Percentiles rank a stretch among this genome's conserved stretches.
These are phyloP conservation scores for Arizona elegans DNA, from an alignment of 2,113 vertebrate genomes.

Conservation along the genomic window DNA sequence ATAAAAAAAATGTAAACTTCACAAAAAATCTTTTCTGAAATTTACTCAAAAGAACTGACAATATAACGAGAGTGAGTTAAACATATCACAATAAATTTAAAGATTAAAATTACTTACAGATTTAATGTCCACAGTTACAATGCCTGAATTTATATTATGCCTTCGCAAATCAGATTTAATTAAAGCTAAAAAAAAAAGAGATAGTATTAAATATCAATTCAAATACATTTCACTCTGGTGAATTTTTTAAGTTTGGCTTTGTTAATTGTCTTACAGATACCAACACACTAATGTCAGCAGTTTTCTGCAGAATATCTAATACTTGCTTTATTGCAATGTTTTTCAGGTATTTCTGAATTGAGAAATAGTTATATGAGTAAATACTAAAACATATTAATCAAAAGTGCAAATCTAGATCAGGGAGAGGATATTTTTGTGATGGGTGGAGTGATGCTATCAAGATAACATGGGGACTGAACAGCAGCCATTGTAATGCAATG, in stretches of 20 bases:
- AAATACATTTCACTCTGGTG: neutral
- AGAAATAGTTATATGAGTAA: neutral
- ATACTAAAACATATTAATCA: neutral
- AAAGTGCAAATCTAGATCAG: neutral
- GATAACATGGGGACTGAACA: neutral
- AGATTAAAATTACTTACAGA: conserved; percentile 68
- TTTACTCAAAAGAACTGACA: neutral
- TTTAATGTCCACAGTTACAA: conserved; percentile 49
- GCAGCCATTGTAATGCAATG: neutral
- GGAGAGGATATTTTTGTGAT: neutral
- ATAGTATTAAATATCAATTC: neutral
- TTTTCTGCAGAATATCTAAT: neutral
- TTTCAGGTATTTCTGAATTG: neutral
- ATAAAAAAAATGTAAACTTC: neutral
- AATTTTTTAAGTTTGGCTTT: neutral
- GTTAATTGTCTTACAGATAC: neutral
- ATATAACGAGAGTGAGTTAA: neutral
- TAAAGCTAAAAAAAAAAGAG: conserved; percentile 69
- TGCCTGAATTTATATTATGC: conserved; percentile 77
- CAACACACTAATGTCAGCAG: neutral
- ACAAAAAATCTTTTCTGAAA: neutral
- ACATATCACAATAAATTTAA: neutral
- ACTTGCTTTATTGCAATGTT: neutral
- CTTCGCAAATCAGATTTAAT: conserved; percentile 88
- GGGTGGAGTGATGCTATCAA: neutral